phyloP scores from a whole-genome alignment of 2,888 invertebrate genomes.

The Conomelus anceps region DNA sequence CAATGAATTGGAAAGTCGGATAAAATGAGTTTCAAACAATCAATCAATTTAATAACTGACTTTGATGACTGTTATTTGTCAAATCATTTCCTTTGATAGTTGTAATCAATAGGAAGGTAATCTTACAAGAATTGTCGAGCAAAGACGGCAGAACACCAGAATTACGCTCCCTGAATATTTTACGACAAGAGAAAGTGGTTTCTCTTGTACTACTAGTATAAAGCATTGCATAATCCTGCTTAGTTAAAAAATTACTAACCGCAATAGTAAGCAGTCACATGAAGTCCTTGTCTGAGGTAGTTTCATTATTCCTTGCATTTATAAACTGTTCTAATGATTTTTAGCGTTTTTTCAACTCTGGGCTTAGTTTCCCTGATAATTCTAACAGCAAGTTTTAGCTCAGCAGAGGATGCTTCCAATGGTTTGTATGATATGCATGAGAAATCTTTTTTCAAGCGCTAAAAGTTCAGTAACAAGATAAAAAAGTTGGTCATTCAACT shows the following conservation, averaged over 20 bases:
- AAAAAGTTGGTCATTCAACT: not conserved
- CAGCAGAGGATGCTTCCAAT: not conserved
- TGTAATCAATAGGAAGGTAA: not conserved
- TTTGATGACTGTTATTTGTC: too few species aligned
- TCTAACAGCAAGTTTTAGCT: not conserved
- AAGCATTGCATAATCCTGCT: not conserved
- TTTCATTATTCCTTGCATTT: not conserved
- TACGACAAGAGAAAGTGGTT: conserved; percentile 1
- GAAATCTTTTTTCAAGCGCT: not conserved
- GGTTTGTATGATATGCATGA: not conserved
- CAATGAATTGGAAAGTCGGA: too few species aligned
- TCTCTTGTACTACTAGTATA: not conserved
- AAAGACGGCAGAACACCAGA: not conserved
- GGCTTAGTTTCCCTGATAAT: not conserved
- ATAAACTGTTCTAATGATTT: not conserved
- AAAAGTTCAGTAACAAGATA: not conserved
- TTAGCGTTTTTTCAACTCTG: not conserved
- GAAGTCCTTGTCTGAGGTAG: not conserved
- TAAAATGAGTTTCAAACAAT: too few species aligned
- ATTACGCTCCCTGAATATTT: not conserved
- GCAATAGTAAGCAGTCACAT: not conserved
- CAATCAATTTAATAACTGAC: too few species aligned
- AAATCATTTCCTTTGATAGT: not conserved
- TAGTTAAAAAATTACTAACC: not conserved
- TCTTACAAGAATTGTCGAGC: not conserved